phyloP scores from a whole-genome alignment of 2,888 invertebrate genomes.

The Leptodirus hochenwartii region DNA sequence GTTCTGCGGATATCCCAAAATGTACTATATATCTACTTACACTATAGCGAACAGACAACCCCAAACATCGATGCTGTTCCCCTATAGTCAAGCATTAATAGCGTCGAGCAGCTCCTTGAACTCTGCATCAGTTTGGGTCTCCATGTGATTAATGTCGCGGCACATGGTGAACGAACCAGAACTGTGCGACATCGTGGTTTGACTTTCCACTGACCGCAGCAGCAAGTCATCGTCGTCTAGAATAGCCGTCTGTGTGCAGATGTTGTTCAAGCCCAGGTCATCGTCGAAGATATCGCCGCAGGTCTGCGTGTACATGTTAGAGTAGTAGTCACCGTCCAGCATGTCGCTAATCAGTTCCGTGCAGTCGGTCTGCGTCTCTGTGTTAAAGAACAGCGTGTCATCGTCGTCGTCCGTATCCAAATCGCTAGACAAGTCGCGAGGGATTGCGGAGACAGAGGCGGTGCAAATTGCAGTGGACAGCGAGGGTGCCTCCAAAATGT shows the following conservation, averaged over 20 bases:
- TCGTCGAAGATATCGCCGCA: slow-evolving; percentile 33
- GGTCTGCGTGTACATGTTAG: slow-evolving; percentile 26
- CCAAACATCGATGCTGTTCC: too few species aligned
- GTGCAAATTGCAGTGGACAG: too few species aligned
- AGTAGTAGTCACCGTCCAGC: slow-evolving; percentile 22
- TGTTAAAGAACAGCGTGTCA: too few species aligned
- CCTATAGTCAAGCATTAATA: slow-evolving; percentile 27
- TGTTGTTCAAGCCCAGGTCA: slow-evolving; percentile 38
- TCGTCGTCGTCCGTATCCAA: too few species aligned
- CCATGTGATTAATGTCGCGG: slow-evolving; percentile 29
- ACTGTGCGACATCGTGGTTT: slow-evolving; percentile 27
- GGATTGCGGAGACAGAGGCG: too few species aligned
- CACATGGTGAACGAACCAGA: slow-evolving; percentile 13
- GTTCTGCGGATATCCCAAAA: too few species aligned
- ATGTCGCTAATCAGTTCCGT: slow-evolving; percentile 17
- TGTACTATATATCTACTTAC: too few species aligned
- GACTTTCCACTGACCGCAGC: slow-evolving; percentile 39
- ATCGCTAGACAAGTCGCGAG: too few species aligned
- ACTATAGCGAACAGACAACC: too few species aligned
- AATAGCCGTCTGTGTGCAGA: slow-evolving; percentile 42
- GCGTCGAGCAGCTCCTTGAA: slow-evolving; percentile 25
- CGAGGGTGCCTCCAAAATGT: too few species aligned
- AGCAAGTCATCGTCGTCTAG: too few species aligned
- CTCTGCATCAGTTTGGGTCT: slow-evolving; percentile 33
- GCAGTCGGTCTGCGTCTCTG: slow-evolving; percentile 40